Conservation (phyloP, 2,113 vertebrate genomes). For the Oreocharis arfaki region DNA sequence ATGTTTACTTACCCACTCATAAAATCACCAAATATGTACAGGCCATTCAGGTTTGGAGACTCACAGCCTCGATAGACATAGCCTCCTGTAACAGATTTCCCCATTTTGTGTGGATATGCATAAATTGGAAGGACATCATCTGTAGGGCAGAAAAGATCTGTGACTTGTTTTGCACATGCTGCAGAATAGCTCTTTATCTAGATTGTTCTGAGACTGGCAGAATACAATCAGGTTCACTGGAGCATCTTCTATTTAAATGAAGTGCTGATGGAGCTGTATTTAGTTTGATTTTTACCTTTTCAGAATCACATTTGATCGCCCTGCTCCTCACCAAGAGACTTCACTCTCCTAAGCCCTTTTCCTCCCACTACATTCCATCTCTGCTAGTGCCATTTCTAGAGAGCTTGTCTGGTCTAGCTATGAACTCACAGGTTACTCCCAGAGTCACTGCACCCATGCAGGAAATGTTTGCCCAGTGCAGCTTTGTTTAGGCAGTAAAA, state of each 20-base stretch:
- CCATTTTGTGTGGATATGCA: slow-evolving; percentile 90
- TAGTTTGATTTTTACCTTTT: not conserved
- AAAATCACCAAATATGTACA: slow-evolving; percentile 98
- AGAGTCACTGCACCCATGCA: not conserved
- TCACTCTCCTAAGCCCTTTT: not conserved
- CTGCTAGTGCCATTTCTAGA: not conserved
- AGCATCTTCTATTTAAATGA: not conserved
- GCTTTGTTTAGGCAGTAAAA: not conserved
- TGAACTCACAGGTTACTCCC: not conserved
- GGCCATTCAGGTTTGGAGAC: slow-evolving; percentile 91
- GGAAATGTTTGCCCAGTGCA: not conserved
- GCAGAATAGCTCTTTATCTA: not conserved
- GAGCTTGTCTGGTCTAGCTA: not conserved
- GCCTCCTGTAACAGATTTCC: slow-evolving; percentile 93
- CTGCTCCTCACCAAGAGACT: not conserved
- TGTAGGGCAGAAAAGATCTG: slow-evolving; percentile 44
- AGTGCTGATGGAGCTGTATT: not conserved
- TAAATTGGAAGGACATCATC: slow-evolving; percentile 93
- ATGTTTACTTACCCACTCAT: slow-evolving; percentile 90
- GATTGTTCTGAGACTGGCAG: not conserved
- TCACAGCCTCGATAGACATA: slow-evolving; percentile 93
- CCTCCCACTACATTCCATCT: not conserved
- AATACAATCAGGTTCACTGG: not conserved
- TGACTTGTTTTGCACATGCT: not conserved
- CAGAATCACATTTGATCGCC: not conserved